Evolutionary conservation across 2,888 invertebrate genomes (phyloP).

Genomic region (Lathronympha strigana): DNA sequence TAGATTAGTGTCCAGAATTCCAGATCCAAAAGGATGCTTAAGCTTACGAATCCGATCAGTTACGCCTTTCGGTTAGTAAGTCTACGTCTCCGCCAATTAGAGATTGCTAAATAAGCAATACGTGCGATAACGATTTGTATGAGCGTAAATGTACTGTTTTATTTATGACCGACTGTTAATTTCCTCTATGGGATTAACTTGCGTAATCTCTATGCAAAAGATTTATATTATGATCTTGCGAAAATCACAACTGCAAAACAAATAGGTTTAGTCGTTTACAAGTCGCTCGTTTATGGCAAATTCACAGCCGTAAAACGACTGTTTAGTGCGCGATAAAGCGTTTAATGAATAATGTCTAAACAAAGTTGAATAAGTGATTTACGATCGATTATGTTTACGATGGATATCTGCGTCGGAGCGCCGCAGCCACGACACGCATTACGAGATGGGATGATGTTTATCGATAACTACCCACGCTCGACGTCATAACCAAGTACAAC

Average conservation of each 20-base stretch:
- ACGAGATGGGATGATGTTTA: conserved; percentile 44
- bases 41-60: conserved; percentile 42
- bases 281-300: conserved; percentile 46
- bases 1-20: conserved; percentile 9
- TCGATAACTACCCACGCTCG: conserved; percentile 48
- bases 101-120: conserved; percentile 55
- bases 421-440: conserved; percentile 46
- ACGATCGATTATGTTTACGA: conserved; percentile 61
- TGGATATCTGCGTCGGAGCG: conserved; percentile 48
- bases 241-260: conserved; percentile 41
- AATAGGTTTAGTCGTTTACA: conserved; percentile 41
- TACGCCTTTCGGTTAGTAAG: conserved; percentile 54
- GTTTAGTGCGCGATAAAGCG: conserved; percentile 45
- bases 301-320: conserved; percentile 41
- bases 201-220: conserved; percentile 42
- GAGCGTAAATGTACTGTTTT: conserved; percentile 49
- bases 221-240: conserved; percentile 31
- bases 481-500: conserved; percentile 40
- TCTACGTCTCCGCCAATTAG: conserved; percentile 58
- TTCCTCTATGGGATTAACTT: conserved; percentile 47
- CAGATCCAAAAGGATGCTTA: conserved; percentile 1
- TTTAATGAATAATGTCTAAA: conserved; percentile 55
- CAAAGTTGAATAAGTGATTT: conserved; percentile 58
- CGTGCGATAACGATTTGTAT: conserved; percentile 48
- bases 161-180: conserved; percentile 46